Percentiles rank a stretch among this genome's conserved stretches.
These are phyloP conservation scores for Numida meleagris DNA, from an alignment of 2,113 vertebrate species.

Conservation along the genomic window DNA sequence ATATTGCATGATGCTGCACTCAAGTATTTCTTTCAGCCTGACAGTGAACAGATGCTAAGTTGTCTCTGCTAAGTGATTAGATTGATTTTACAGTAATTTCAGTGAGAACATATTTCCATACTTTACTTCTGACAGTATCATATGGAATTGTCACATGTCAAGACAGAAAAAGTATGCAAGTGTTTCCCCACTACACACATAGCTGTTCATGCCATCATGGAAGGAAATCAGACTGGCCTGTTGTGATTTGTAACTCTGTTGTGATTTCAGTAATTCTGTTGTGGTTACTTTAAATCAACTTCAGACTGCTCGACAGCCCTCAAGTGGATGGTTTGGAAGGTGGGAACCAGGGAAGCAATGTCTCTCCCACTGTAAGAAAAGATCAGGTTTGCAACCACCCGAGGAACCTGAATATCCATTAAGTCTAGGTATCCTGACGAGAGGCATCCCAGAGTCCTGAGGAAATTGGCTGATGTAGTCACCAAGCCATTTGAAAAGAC, in stretches of 20 bases:
- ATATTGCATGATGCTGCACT: not conserved
- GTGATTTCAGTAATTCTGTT: not conserved
- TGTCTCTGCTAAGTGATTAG: not conserved
- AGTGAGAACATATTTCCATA: not conserved
- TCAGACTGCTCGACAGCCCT: not conserved
- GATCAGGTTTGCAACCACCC: too few relatives aligned
- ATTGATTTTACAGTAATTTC: slow-evolving; percentile 14
- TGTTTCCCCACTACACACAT: not conserved
- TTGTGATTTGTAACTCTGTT: not conserved
- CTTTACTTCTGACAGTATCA: not conserved
- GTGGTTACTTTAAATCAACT: not conserved
- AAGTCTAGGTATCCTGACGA: too few relatives aligned
- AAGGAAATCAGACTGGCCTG: not conserved
- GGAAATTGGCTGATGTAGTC: too few relatives aligned
- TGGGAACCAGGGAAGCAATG: too few relatives aligned
- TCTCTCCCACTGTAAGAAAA: too few relatives aligned
- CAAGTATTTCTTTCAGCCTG: not conserved
- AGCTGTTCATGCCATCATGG: not conserved
- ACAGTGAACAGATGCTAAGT: not conserved
- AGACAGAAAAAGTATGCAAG: not conserved
- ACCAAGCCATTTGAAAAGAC: too few relatives aligned
- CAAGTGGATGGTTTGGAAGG: too few relatives aligned
- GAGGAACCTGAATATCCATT: too few relatives aligned
- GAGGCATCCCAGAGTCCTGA: too few relatives aligned
- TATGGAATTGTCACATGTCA: not conserved